phyloP scores from a whole-genome alignment of 2,113 vertebrate species.

The Callospermophilus lateralis region DNA sequence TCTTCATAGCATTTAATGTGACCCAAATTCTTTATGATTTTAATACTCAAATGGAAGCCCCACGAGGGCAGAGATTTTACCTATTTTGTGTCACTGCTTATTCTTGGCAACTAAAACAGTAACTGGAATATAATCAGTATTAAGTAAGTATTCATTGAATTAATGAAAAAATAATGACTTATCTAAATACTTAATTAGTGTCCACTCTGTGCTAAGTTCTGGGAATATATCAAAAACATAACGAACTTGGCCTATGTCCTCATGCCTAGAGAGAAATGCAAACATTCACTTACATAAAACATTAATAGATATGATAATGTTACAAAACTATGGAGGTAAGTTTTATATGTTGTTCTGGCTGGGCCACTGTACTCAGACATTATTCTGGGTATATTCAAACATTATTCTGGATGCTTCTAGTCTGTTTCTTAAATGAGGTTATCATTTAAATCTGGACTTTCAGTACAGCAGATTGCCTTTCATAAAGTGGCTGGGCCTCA shows the following conservation, averaged over 20 bases:
- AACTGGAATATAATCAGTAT: background rate
- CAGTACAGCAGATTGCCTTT: background rate
- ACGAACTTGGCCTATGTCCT: background rate
- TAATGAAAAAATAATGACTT: background rate
- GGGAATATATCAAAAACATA: background rate
- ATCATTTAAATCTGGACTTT: slow-evolving; percentile 9
- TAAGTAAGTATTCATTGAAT: background rate
- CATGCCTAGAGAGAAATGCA: background rate
- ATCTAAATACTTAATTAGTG: background rate
- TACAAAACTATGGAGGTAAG: background rate
- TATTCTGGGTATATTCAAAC: background rate
- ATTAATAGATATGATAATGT: background rate
- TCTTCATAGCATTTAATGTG: background rate
- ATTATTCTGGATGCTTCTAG: background rate
- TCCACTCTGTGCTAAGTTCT: background rate
- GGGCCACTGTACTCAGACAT: background rate
- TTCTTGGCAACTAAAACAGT: background rate
- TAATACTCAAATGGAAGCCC: background rate
- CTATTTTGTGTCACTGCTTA: background rate
- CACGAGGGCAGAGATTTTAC: background rate
- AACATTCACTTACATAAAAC: background rate
- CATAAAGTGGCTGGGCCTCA: background rate
- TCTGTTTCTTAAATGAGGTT: background rate
- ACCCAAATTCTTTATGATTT: slow-evolving; percentile 12
- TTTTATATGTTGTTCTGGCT: background rate